Percentiles rank a stretch among this genome's conserved stretches.
Conservation (phyloP, 2,797 vertebrate genomes). For the Lagodon rhomboides region DNA sequence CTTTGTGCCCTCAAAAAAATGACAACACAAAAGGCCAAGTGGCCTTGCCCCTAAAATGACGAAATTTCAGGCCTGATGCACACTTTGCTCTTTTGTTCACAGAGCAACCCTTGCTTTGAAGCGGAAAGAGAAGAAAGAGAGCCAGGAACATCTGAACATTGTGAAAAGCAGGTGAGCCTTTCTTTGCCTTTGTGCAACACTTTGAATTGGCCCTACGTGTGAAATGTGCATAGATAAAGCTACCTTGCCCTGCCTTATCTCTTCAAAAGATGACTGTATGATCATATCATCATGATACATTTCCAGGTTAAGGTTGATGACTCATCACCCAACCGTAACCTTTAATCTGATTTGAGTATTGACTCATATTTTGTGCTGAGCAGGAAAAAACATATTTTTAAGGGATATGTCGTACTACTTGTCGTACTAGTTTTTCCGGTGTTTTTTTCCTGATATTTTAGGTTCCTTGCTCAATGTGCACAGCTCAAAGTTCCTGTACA, state of each 20-base stretch:
- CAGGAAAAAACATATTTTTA: background rate
- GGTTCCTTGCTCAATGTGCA: conserved; percentile 81
- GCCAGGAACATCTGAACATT: conserved; percentile 83
- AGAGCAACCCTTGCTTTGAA: conserved; percentile 78
- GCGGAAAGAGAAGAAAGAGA: conserved; percentile 72
- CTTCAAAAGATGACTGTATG: background rate
- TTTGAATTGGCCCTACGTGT: background rate
- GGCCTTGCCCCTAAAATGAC: too few species aligned
- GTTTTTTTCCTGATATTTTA: conserved; percentile 39
- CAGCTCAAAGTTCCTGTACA: conserved; percentile 78
- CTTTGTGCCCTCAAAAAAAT: too few species aligned
- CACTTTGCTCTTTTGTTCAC: conserved; percentile 31
- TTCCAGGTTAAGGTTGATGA: background rate
- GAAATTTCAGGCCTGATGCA: too few species aligned
- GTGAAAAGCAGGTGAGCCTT: conserved; percentile 79
- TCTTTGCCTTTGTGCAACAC: background rate
- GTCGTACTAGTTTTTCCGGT: too few species aligned
- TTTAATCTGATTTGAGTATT: background rate
- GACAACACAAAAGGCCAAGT: too few species aligned
- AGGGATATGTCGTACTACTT: background rate
- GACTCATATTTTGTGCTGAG: background rate
- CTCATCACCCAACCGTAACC: background rate
- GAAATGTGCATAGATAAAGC: background rate
- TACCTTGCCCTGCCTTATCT: background rate
- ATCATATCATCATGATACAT: background rate